Evolutionary conservation across 1,140 invertebrate genomes (phyloP), one percentile per base, ranked within the genome.

Genomic region (Scaptomyza pallida): DNA sequence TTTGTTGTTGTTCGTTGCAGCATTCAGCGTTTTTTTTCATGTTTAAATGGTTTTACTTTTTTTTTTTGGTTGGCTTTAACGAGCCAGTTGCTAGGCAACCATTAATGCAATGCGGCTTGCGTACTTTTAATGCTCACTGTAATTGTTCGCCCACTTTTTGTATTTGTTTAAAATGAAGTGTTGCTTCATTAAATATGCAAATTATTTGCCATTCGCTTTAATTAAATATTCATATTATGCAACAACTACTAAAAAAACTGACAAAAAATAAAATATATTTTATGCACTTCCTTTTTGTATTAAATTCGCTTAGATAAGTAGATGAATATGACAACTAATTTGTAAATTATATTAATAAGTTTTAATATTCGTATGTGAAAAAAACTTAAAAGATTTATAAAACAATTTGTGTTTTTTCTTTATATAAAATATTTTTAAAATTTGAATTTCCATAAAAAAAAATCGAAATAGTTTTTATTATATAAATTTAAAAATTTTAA

Each of bases 121-220:
- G 43, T 47, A 48, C 45, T 69, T 54, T 81, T 65, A 47, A 33
- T 30, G 21, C 41, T 13, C 64, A 77, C 52, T 57, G 64, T 63
- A 51, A 41, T 70, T 60, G 45, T 35, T 17, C 64, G 26, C 41
- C 55, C 55, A 23, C 45, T 40, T 21, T n/a, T 57, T 50, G 26
- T 52, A 19, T 57, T 43, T 23, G 41, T 40, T 75, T 72, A 65
- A 75, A 81, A 88, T 86, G 73, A 81, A 80, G 77, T 88, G 77
- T 78, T 77, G 81, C 82, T 72, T 88, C 78, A 86, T 86, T 86
- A 88, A 81, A 75, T 81, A 86, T 86, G 81, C 77, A 86, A 86
- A 86, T 88, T 75, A 81, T 75, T 30, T 78, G 70, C 73, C 61
- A 81, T 86, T 88, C 68, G 61, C 61, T 75, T 68, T 63, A 69